Evolutionary conservation across 2,888 invertebrate genomes (phyloP).

Genomic region (Argyra leucocephala): DNA sequence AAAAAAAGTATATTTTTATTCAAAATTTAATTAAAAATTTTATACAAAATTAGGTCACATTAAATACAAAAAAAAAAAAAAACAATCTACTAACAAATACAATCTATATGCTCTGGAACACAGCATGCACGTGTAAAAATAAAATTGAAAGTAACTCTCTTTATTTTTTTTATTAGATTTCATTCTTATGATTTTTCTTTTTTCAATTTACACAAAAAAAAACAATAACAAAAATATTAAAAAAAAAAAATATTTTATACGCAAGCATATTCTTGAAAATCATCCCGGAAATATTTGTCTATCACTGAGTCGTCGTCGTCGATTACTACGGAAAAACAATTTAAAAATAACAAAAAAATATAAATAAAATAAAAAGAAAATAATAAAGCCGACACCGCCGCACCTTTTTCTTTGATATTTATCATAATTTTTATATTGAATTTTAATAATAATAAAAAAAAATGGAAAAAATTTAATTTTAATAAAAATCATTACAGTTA

Average conservation of each 20-base stretch:
- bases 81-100: neutral
- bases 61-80: neutral
- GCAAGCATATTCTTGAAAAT: neutral
- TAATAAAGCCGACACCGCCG: too few species aligned
- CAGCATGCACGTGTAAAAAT: neutral
- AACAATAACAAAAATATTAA: too few species aligned
- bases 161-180: neutral
- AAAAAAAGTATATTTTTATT: too few species aligned
- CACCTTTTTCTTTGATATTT: neutral
- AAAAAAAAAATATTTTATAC: too few species aligned
- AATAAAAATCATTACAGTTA: too few species aligned
- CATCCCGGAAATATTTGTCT: conserved; percentile 1
- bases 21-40: too few species aligned
- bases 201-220: neutral
- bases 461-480: too few species aligned
- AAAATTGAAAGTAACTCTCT: neutral
- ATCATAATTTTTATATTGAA: too few species aligned
- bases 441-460: too few species aligned
- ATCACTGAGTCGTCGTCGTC: neutral
- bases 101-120: neutral
- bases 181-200: neutral
- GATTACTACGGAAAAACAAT: too few species aligned
- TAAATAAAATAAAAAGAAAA: too few species aligned
- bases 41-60: neutral
- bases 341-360: too few species aligned